Conservation (phyloP, 2,113 vertebrate genomes). For the Lagopus leucura region DNA sequence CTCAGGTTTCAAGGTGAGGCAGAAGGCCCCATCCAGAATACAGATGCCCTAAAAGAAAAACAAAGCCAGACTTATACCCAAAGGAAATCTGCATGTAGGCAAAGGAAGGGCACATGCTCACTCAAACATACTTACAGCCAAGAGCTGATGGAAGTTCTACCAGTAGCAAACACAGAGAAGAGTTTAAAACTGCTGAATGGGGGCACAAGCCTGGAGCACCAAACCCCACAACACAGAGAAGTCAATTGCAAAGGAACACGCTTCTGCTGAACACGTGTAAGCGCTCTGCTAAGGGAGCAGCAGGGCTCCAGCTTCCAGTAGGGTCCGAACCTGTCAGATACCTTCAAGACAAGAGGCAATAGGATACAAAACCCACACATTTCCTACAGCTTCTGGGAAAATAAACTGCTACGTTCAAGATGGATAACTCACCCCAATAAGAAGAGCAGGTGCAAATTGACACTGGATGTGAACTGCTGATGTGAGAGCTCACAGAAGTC, state of each 20-base stretch:
- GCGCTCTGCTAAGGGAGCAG: background rate
- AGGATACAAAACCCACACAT: background rate
- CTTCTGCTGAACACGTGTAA: background rate
- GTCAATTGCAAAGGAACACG: background rate
- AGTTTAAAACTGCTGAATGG: background rate
- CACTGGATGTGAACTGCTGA: background rate
- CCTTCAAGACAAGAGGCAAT: background rate
- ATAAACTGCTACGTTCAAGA: background rate
- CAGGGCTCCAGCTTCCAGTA: background rate
- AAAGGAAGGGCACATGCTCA: background rate
- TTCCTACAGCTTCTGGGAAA: background rate
- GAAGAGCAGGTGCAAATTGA: rapidly evolving
- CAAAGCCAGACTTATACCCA: background rate
- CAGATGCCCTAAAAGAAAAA: background rate
- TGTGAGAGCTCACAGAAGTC: background rate
- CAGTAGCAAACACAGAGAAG: background rate
- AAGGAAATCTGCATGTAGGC: background rate
- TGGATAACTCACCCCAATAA: background rate
- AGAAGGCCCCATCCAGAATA: background rate
- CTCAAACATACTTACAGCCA: background rate
- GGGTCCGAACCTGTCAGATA: background rate
- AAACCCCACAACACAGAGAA: background rate
- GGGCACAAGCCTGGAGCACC: background rate
- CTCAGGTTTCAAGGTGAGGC: background rate
- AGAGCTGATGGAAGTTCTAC: background rate